Evolutionary conservation across 1,140 invertebrate genomes (phyloP), one percentile per base, ranked within the genome.

Genomic region (Drosophila jambulina): DNA sequence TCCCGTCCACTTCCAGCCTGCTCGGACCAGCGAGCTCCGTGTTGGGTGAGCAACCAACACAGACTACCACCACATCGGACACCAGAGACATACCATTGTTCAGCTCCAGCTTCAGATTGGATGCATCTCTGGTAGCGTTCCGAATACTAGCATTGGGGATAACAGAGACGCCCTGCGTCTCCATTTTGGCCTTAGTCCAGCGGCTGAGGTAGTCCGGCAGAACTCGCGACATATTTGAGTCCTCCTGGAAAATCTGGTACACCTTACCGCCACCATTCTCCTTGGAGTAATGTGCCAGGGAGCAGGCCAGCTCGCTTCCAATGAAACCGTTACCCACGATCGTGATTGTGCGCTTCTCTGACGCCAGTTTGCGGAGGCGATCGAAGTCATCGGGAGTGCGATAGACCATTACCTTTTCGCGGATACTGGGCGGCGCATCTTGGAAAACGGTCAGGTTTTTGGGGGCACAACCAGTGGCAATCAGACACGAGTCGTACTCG

Each of bases 261-360:
- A 98, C 94, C 77, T 94, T 92, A 3, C 86, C 78, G 9, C 83
- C 79, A 15, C 64, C 75, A 42, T 88, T 86, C 27, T 82, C 71
- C 56, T 93, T 93, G 51, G 92, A 92, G 94, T 95, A 95, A 75
- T 95, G 94, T 1, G 95, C 96, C 25, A 99, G 90, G 17, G 97
- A 96, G 91, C 96, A 97, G 7, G 97, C 96, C 36, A 99, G 93
- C 94, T 99, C 98, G 87, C 97, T 98, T 13, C 97, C 98, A 13
- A 98, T 94, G 91, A 98, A 98, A 27, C 98, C 97, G 61, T 97
- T 97, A 10, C 98, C 98, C 82, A 99, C 93, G 78, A 99, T 95
- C 23, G 96, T 96, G 57, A 98, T 94, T 21, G 95, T 95, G 71
- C 96, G 95, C 23, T 95, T 94, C 32, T 94, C 91, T 34, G 93